A percentile compares a stretch with the other conserved stretches of the same genome.
Evolutionary conservation across 2,888 invertebrate species (phyloP).

Genomic region (Camptogramma bilineatum): DNA sequence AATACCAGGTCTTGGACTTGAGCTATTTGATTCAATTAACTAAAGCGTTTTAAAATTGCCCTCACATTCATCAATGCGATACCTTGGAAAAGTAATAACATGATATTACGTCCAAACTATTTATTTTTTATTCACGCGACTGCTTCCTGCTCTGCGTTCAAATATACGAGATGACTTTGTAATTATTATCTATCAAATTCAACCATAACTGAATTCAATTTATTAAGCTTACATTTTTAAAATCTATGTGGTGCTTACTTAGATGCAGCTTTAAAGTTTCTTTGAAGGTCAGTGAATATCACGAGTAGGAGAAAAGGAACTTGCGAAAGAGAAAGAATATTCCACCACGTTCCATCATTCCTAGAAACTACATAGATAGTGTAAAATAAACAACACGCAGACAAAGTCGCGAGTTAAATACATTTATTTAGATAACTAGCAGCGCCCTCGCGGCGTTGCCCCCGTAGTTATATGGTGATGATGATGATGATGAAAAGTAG

Average conservation of each 20-base stretch:
- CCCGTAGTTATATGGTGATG: too few relatives aligned
- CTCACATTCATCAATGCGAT: conserved; percentile 55
- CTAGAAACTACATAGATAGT: too few relatives aligned
- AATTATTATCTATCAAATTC: conserved; percentile 1
- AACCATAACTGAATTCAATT: neutral
- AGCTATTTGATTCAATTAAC: conserved; percentile 67
- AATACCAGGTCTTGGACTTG: conserved; percentile 55
- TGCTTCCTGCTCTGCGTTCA: conserved; percentile 37
- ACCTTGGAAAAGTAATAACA: conserved; percentile 38
- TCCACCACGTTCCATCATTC: too few relatives aligned
- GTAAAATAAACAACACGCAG: too few relatives aligned
- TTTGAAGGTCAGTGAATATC: neutral
- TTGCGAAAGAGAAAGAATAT: too few relatives aligned
- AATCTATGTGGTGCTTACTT: too few relatives aligned
- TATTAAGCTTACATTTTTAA: neutral
- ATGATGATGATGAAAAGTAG: too few relatives aligned
- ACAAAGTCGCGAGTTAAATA: too few relatives aligned
- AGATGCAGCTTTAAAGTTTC: too few relatives aligned
- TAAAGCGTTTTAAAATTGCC: conserved; percentile 56
- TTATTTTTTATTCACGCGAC: conserved; percentile 33
- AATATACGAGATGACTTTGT: conserved; percentile 16
- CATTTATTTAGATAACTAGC: too few relatives aligned
- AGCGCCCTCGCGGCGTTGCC: too few relatives aligned
- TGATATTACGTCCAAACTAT: conserved; percentile 36
- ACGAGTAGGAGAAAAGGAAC: too few relatives aligned